Base-by-base conservation (phyloP, 2,113 vertebrate genomes). In the Bombycilla garrulus region DNA sequence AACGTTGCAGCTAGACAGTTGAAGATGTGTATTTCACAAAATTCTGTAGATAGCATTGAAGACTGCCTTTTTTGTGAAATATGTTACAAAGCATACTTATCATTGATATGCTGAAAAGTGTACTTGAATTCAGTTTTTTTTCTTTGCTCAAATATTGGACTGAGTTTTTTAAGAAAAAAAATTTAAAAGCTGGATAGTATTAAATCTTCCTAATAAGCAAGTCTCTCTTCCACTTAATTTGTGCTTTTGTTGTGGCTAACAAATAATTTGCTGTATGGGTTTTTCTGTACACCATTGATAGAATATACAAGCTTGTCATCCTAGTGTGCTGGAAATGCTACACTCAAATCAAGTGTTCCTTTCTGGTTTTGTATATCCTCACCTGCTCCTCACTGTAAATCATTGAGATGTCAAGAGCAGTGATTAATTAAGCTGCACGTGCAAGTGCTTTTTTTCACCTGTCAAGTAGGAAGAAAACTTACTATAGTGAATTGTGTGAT, bases 371-470 rank as follows among this genome's bases (percentile, higher is more conserved):
- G 96, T 99, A 97, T 98, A 97, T 98, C 97, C 98, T 99, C 99
- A 99, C 99, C 99, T 99, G 99, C 99, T 98, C 98, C 98, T 97
- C 98, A 98, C 98, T 98, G 98, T 99, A 98, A 99, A 99, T 99
- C 98, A 98, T 94, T 97, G 98, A 98, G 97, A 98, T 92, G 98
- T 99, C 98, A 99, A 99, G 98, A 98, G 97, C 97, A 97, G 88
- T 98, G 98, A 98, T 98, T 99, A 98, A 99, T 98, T 98, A 98
- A 98, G 96, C 98, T 98, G 98, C 98, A 99, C 98, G 98, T 99
- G 99, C 97, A 98, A 98, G 97, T 97, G 98, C 95, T 98, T 98
- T 98, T 98, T 97, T 98, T 97, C 98, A 99, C 99, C 99, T 99
- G 99, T 98, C 98, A 97, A 97, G 95, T 93, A 90, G 97, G 97